Percentiles rank a stretch among this genome's conserved stretches.
These are phyloP conservation scores for Capitulum mitella DNA, from an alignment of 2,888 invertebrate species.

Conservation along the genomic window DNA sequence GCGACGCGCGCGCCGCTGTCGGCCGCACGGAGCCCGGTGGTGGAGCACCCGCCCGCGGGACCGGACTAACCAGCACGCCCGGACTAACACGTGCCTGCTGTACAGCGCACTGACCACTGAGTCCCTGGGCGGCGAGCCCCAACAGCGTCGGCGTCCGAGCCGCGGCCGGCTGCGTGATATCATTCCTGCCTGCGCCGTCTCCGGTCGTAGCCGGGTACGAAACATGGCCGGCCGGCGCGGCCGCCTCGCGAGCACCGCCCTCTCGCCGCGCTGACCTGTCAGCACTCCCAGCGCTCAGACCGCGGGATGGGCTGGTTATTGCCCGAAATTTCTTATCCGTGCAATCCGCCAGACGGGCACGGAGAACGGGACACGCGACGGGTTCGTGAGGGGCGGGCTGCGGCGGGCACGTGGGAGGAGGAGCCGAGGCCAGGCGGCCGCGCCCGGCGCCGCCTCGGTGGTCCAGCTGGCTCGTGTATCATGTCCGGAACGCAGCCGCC, in stretches of 20 bases:
- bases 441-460: background rate
- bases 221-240: too few species aligned
- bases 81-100: background rate
- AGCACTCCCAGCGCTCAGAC: background rate
- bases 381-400: background rate
- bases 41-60: background rate
- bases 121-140: too few species aligned
- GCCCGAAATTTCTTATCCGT: background rate
- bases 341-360: background rate
- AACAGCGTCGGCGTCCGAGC: too few species aligned
- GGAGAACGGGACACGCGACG: background rate
- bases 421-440: background rate
- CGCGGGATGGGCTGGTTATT: background rate
- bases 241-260: too few species aligned
- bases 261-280: background rate
- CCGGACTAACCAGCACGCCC: background rate
- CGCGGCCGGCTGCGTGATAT: too few species aligned
- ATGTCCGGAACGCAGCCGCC: background rate
- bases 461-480: slow-evolving; percentile 11
- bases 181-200: too few species aligned
- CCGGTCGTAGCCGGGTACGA: too few species aligned
- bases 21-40: background rate
- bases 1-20: background rate
- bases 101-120: slow-evolving; percentile 15
- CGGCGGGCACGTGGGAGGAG: background rate